Conservation (phyloP, 2,113 vertebrate genomes). For the Podocnemis expansa region DNA sequence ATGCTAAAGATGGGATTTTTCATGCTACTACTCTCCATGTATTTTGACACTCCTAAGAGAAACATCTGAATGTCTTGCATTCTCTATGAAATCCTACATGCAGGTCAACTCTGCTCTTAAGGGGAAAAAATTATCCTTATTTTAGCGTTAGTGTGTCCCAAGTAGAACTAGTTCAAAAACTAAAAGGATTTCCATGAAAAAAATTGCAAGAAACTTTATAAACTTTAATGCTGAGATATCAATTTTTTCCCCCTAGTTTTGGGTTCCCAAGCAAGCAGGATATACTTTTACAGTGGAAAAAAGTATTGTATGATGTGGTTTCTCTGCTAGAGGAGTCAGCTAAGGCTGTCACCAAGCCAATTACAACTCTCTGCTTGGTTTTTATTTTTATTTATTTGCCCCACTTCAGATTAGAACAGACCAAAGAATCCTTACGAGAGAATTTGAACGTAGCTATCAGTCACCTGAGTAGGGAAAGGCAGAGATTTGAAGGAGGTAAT, state of each 20-base stretch:
- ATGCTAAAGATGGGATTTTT: background rate
- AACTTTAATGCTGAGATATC: background rate
- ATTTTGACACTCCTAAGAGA: background rate
- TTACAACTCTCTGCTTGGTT: background rate
- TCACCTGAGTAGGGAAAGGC: background rate
- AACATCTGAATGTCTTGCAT: background rate
- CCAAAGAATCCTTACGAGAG: background rate
- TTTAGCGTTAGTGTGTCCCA: background rate
- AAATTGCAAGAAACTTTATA: background rate
- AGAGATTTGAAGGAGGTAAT: background rate
- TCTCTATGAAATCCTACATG: background rate
- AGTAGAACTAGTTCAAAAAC: background rate
- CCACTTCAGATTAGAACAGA: background rate
- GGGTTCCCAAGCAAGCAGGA: background rate
- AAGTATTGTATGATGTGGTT: background rate
- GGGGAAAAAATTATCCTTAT: background rate
- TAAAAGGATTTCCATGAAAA: background rate
- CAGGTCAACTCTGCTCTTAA: background rate
- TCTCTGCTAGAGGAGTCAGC: background rate
- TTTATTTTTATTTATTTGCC: background rate
- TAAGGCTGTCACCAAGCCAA: background rate
- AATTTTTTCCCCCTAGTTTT: background rate
- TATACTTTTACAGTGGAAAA: background rate
- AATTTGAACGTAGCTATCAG: background rate
- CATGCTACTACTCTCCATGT: background rate